A percentile compares a stretch with the other conserved stretches of the same genome.
These are phyloP conservation scores for Rhadina sibilatrix DNA, from an alignment of 2,113 vertebrate species.

Conservation along the genomic window DNA sequence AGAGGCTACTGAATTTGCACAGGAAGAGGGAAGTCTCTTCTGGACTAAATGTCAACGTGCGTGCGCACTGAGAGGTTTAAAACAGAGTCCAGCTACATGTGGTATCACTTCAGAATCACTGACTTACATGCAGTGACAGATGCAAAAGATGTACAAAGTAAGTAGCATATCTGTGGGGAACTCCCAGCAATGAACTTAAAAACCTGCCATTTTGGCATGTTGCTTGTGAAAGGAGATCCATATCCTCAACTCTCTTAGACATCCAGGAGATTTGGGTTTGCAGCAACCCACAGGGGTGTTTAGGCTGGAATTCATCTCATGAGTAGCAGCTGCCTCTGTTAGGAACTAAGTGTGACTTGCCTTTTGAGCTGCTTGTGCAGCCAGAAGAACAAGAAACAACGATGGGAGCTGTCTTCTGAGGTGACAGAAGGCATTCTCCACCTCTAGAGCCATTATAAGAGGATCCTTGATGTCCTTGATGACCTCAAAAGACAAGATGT, in stretches of 20 bases:
- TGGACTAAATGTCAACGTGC: not conserved
- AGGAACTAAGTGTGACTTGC: not conserved
- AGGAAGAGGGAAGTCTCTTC: not conserved
- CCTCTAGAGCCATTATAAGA: not conserved
- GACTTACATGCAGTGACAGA: not conserved
- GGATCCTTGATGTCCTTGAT: not conserved
- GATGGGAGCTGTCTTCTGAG: not conserved
- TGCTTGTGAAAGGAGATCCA: not conserved
- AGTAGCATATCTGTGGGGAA: not conserved
- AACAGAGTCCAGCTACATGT: not conserved
- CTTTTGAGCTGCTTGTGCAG: not conserved
- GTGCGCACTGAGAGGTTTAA: not conserved
- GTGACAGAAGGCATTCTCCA: not conserved
- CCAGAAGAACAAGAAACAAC: not conserved
- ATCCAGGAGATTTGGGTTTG: not conserved
- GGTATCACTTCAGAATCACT: not conserved
- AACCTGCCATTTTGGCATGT: not conserved
- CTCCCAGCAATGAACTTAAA: not conserved
- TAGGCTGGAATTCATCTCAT: not conserved
- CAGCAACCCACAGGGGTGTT: not conserved
- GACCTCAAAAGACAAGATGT: not conserved
- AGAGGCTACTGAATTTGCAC: not conserved
- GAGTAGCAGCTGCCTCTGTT: not conserved
- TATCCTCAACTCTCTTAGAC: not conserved
- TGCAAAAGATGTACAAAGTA: not conserved